A percentile compares a stretch with the other conserved stretches of the same genome.
These are phyloP conservation scores for Spilosoma lubricipeda DNA, from an alignment of 2,888 invertebrate species.

Conservation along the genomic window DNA sequence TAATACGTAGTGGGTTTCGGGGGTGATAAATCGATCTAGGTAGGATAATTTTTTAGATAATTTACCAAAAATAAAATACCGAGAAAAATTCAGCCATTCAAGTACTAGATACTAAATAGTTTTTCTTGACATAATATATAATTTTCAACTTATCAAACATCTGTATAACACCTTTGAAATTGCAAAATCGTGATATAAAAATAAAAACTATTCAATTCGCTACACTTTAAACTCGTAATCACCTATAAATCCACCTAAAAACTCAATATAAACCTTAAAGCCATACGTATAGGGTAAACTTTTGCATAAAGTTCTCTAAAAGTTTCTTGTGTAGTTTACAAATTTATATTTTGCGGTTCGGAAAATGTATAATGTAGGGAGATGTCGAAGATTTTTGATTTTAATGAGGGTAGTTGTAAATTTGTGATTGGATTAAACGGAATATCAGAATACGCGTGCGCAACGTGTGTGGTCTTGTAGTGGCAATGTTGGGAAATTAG, in stretches of 20 bases:
- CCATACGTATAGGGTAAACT: not conserved
- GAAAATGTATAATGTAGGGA: conserved; percentile 29
- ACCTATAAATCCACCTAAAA: conserved; percentile 25
- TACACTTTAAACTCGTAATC: conserved; percentile 49
- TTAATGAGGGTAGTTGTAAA: conserved; percentile 27
- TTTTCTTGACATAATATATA: conserved; percentile 18
- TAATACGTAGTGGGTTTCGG: too few species aligned
- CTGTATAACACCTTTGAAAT: conserved; percentile 59
- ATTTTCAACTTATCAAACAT: conserved; percentile 43
- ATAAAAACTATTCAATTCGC: conserved; percentile 57
- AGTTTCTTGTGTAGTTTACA: conserved; percentile 29
- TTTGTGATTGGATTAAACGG: conserved; percentile 57
- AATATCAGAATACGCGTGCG: conserved; percentile 56
- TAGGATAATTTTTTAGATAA: too few species aligned
- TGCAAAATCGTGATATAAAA: conserved; percentile 64
- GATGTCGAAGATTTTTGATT: conserved; percentile 10
- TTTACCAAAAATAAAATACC: too few species aligned
- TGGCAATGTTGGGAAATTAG: conserved; percentile 38
- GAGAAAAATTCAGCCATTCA: too few species aligned
- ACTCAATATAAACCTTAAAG: rapidly evolving
- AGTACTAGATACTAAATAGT: not conserved
- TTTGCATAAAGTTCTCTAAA: conserved; percentile 14
- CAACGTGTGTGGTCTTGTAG: conserved; percentile 62
- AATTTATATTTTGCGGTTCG: conserved; percentile 35
- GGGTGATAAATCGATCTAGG: too few species aligned